Evolutionary conservation across 2,113 vertebrate genomes (phyloP).

Genomic region (Castor canadensis): DNA sequence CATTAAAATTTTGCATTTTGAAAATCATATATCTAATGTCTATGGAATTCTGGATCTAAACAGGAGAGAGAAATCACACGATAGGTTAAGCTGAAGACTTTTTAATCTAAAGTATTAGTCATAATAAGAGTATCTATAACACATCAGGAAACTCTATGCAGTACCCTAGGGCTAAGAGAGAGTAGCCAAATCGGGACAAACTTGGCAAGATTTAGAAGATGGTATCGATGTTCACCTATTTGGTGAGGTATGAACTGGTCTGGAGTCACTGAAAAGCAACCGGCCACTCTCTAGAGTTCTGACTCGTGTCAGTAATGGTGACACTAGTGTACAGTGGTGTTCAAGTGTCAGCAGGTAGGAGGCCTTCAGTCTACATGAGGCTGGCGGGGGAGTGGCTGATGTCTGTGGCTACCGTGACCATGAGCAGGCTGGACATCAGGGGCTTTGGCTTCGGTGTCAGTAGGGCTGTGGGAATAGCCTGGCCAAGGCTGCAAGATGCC

Average conservation of each 20-base stretch:
- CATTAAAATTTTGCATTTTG: background rate
- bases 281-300: background rate
- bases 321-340: fast-evolving
- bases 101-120: background rate
- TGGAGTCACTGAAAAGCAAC: background rate
- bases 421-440: background rate
- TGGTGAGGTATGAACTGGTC: background rate
- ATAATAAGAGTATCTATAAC: background rate
- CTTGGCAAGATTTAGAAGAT: background rate
- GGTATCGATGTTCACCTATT: background rate
- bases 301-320: background rate
- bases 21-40: background rate
- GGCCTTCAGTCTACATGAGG: background rate
- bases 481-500: background rate
- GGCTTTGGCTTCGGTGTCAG: too few species aligned
- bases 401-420: background rate
- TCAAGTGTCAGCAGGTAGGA: background rate
- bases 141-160: background rate
- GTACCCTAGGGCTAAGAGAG: background rate
- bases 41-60: background rate
- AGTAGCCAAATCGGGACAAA: background rate
- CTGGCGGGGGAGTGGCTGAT: background rate
- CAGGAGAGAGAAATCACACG: background rate
- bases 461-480: too few species aligned
- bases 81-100: background rate